Base-by-base conservation (phyloP, 64 coral and sea anemone species). In the Porites lutea region DNA sequence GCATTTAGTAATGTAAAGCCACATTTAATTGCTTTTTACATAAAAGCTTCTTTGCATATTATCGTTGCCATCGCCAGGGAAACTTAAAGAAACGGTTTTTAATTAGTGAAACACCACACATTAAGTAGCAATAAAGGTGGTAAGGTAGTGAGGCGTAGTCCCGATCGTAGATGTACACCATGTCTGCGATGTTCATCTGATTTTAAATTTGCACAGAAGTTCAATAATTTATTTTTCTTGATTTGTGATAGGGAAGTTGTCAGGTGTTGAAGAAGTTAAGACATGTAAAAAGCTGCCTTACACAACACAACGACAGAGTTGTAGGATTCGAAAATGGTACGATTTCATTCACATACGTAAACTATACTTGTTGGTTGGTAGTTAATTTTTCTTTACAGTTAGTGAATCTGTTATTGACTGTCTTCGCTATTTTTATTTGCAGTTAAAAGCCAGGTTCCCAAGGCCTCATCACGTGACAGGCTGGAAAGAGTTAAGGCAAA, bases 261-360 rank as follows among this genome's bases (percentile, higher is more conserved):
- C 93, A 90, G 73, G 89, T 98, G 11, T 76, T 98, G 16, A 98
- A 98, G 71, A 98, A 98, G 46, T 68, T 98, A 7, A 89, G 89
- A 78, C 75, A 98, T 88, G 93, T 93, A 1, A 92, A 93, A 74
- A 79, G 78, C 14, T 89, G 93, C 52, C 76, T 98, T 4, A 98
- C 90, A 63, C 90, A 98, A 59, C 96, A 98, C 57, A 95, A 95
- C 86, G 93, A 98, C 19, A 87, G 96, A 60, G 96, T 98, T 48
- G 93, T 98, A 44, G 96, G 96, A 14, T 98, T 98, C 82, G 96
- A 98, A 90, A 96, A 96, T 62, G 95, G 95, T 96, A 82, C 12
- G 22, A 63, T 6, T 64, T n/a, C 61, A 45, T 57, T 44, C 4
- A 51, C 16, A 58, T 46, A 9, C 14, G 70, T 73, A 10, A 22